phyloP scores from a whole-genome alignment of 1,140 invertebrate species.

The Fopius arisanus region DNA sequence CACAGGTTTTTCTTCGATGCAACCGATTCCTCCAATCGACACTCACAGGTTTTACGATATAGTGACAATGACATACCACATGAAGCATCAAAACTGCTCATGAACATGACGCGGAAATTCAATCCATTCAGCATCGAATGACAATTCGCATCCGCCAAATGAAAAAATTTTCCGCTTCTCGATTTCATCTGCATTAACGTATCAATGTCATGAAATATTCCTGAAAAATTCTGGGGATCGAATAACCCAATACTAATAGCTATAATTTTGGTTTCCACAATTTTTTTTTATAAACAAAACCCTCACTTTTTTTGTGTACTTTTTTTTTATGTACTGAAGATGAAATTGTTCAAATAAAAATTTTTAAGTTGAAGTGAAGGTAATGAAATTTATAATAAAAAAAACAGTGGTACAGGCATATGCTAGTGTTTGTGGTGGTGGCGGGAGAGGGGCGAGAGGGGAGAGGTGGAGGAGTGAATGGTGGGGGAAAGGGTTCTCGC shows the following conservation, averaged over 20 bases:
- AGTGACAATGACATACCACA: conserved; percentile 5
- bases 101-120: neutral
- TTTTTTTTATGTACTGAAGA: too few species aligned
- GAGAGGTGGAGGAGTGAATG: neutral
- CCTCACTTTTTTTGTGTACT: too few species aligned
- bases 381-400: too few species aligned
- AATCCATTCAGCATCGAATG: neutral
- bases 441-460: too few species aligned
- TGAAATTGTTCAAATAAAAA: too few species aligned
- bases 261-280: too few species aligned
- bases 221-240: neutral
- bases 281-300: too few species aligned
- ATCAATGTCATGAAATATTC: neutral
- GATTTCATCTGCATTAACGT: neutral
- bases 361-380: too few species aligned
- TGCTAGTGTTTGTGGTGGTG: neutral
- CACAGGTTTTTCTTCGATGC: neutral
- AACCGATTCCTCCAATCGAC: neutral
- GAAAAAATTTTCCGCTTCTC: neutral
- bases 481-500: neutral
- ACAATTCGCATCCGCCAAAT: neutral
- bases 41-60: neutral
- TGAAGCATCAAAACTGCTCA: neutral
- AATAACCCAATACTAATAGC: too few species aligned
- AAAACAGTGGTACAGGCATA: neutral